Percentiles rank a stretch among this genome's conserved stretches.
Conservation (phyloP, 2,888 invertebrate species). For the Leucoma salicis region DNA sequence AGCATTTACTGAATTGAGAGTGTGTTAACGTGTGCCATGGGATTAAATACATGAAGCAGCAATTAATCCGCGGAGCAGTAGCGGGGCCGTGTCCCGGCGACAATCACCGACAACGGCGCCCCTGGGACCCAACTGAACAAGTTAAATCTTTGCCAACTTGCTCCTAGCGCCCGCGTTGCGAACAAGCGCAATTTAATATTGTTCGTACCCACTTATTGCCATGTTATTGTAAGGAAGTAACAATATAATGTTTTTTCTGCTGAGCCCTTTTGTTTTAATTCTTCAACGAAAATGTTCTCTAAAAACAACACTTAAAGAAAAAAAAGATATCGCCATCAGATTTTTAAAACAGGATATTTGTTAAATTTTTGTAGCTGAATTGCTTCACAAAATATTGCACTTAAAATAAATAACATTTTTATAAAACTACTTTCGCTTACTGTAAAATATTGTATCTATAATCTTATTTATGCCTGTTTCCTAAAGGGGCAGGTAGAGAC, state of each 20-base stretch:
- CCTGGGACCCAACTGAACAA: slow-evolving; percentile 65
- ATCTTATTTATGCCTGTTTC: too few species aligned
- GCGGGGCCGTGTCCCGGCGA: slow-evolving; percentile 56
- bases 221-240: slow-evolving; percentile 20
- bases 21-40: slow-evolving; percentile 70
- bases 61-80: slow-evolving; percentile 61
- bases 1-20: slow-evolving; percentile 63
- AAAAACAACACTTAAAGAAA: too few species aligned
- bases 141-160: slow-evolving; percentile 76
- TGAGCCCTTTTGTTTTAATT: neutral
- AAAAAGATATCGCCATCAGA: too few species aligned
- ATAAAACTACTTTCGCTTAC: too few species aligned
- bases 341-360: too few species aligned
- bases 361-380: too few species aligned
- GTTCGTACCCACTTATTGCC: slow-evolving; percentile 29
- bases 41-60: slow-evolving; percentile 66
- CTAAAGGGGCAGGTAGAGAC: too few species aligned
- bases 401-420: too few species aligned
- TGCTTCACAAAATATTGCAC: too few species aligned
- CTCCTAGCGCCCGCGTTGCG: slow-evolving; percentile 30
- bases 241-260: slow-evolving; percentile 4
- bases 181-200: slow-evolving; percentile 40
- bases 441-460: too few species aligned
- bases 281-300: too few species aligned
- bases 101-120: slow-evolving; percentile 74